These are phyloP conservation scores for Peromyscus maniculatus DNA, from an alignment of 2,113 vertebrate genomes.

Conservation along the genomic window DNA sequence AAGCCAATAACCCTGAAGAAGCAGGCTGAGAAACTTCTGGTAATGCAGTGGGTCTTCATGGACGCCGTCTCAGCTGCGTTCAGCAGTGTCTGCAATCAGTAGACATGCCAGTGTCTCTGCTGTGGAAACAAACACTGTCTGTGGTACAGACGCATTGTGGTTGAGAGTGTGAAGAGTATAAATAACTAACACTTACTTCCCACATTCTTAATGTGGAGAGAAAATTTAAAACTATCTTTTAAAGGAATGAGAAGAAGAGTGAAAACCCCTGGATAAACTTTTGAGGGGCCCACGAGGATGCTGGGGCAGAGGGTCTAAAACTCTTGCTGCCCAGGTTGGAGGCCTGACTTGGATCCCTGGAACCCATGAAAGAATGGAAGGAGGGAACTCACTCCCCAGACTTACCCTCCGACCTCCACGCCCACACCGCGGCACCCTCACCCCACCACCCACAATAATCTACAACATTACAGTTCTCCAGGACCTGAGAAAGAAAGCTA, in stretches of 20 bases:
- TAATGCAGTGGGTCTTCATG: not conserved
- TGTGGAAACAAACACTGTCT: not conserved
- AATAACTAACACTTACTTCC: not conserved
- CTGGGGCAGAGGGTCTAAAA: not conserved
- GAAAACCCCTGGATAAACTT: constrained; percentile 1
- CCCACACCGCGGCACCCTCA: too few species aligned
- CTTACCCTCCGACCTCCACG: not conserved
- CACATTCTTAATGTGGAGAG: not conserved
- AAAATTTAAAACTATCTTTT: not conserved
- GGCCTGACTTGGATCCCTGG: not conserved
- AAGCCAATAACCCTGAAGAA: not conserved
- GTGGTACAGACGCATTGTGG: not conserved
- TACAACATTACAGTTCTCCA: not conserved
- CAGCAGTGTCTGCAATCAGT: not conserved
- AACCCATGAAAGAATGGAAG: not conserved
- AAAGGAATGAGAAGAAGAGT: not conserved
- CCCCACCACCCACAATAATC: not conserved
- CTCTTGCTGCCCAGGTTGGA: not conserved
- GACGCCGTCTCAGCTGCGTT: not conserved
- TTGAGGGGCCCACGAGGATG: too few species aligned
- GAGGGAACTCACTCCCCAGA: not conserved
- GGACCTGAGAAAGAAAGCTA: not conserved
- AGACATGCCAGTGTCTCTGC: not conserved
- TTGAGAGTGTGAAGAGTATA: not conserved
- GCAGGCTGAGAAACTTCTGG: not conserved